Evolutionary conservation across 2,113 vertebrate species (phyloP).

Genomic region (Phalacrocorax brasilianus): DNA sequence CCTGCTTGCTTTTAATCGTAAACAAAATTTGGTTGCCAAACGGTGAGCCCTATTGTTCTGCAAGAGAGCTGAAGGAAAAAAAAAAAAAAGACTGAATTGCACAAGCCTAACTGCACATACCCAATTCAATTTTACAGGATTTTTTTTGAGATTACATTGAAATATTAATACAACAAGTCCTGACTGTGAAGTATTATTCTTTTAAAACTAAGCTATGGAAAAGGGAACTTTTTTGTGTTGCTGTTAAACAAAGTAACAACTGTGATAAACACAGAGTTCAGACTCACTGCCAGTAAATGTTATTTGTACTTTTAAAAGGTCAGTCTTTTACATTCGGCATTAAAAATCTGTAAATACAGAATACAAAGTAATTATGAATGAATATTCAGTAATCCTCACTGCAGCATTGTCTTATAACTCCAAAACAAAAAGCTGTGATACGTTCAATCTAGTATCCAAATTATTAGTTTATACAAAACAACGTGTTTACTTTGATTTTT

Average conservation of each 20-base stretch:
- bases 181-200: background rate
- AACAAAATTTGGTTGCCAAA: background rate
- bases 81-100: background rate
- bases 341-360: background rate
- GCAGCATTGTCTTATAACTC: background rate
- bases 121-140: background rate
- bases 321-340: background rate
- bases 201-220: background rate
- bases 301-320: background rate
- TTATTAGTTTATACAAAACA: background rate
- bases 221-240: background rate
- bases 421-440: background rate
- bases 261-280: background rate
- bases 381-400: background rate
- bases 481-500: background rate
- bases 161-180: background rate
- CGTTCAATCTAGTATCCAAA: background rate
- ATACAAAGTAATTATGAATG: background rate
- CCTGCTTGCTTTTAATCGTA: background rate
- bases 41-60: background rate
- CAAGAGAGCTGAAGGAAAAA: background rate
- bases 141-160: background rate
- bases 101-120: background rate
- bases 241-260: background rate
- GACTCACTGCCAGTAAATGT: background rate